A percentile compares a stretch with the other conserved stretches of the same genome.
These are phyloP conservation scores for Synanthedon myopaeformis DNA, from an alignment of 2,888 invertebrate genomes.

Conservation along the genomic window DNA sequence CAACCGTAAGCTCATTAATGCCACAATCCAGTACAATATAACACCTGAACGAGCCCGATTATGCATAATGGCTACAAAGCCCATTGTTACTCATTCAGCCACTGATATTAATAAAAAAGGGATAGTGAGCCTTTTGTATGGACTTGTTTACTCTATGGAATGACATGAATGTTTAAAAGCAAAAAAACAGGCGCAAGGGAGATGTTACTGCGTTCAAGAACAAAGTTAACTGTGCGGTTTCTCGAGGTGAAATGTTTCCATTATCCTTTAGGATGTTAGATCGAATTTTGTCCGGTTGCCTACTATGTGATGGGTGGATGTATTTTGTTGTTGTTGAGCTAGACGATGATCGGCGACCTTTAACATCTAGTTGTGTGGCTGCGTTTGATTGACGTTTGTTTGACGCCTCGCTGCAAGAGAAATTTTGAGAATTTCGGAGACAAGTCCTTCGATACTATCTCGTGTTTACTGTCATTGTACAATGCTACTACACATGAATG, in stretches of 20 bases:
- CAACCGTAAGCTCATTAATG: conserved; percentile 41
- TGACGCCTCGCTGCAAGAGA: conserved; percentile 43
- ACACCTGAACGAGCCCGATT: conserved; percentile 62
- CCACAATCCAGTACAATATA: conserved; percentile 42
- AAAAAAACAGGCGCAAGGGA: conserved; percentile 39
- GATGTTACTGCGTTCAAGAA: conserved; percentile 26
- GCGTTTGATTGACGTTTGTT: conserved; percentile 60
- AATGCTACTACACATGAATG: not conserved
- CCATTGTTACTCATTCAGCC: conserved; percentile 56
- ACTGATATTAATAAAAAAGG: conserved; percentile 63
- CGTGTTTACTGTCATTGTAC: not conserved
- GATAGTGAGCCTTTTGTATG: conserved; percentile 51
- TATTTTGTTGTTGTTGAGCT: conserved; percentile 23
- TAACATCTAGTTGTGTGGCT: conserved; percentile 53
- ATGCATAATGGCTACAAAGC: conserved; percentile 55
- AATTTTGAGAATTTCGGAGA: conserved; percentile 43
- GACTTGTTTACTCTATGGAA: conserved; percentile 55
- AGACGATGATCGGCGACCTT: conserved; percentile 56
- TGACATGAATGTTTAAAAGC: conserved; percentile 54
- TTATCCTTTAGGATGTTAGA: conserved; percentile 16
- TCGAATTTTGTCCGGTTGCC: conserved; percentile 13
- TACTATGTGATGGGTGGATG: conserved; percentile 7
- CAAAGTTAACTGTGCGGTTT: conserved; percentile 18
- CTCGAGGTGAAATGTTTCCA: conserved; percentile 10
- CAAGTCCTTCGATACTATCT: conserved; percentile 4